These are phyloP conservation scores for Melanotaenia boesemani DNA, from an alignment of 2,797 vertebrate species.

Conservation along the genomic window DNA sequence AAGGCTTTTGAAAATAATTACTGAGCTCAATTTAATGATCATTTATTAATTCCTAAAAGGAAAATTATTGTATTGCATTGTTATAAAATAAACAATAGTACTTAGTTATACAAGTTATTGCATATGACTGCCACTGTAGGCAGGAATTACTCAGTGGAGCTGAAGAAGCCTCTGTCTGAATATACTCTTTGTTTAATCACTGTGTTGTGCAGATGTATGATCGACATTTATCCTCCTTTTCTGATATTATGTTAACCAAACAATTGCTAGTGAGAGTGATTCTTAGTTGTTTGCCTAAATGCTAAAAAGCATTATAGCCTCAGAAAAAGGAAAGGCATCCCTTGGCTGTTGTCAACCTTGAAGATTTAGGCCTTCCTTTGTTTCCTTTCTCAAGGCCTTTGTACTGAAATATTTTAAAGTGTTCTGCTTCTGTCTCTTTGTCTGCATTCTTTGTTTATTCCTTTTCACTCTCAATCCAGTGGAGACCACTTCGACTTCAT, in stretches of 20 bases:
- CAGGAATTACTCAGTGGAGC: not conserved
- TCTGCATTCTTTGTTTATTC: constrained; percentile 52
- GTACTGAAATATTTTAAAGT: constrained; percentile 27
- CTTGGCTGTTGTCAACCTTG: constrained; percentile 12
- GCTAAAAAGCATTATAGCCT: not conserved
- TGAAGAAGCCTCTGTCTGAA: not conserved
- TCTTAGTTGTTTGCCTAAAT: not conserved
- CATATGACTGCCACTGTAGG: not conserved
- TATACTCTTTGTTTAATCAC: not conserved
- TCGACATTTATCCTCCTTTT: not conserved
- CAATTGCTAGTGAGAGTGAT: not conserved
- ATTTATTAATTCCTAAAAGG: not conserved
- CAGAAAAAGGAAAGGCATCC: constrained; percentile 6
- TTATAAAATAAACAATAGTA: not conserved
- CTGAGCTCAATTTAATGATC: not conserved
- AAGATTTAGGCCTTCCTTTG: constrained; percentile 35
- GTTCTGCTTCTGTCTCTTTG: constrained; percentile 45
- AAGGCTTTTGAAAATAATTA: not conserved
- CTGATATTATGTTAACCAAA: not conserved
- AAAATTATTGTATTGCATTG: not conserved
- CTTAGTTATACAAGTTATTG: not conserved
- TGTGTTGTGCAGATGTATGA: not conserved
- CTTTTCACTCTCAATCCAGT: constrained; percentile 29
- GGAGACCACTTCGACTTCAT: constrained; percentile 35
- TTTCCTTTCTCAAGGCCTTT: constrained; percentile 23